These are phyloP conservation scores for Hypomecis atomaria DNA, from an alignment of 2,888 invertebrate genomes.

Conservation along the genomic window DNA sequence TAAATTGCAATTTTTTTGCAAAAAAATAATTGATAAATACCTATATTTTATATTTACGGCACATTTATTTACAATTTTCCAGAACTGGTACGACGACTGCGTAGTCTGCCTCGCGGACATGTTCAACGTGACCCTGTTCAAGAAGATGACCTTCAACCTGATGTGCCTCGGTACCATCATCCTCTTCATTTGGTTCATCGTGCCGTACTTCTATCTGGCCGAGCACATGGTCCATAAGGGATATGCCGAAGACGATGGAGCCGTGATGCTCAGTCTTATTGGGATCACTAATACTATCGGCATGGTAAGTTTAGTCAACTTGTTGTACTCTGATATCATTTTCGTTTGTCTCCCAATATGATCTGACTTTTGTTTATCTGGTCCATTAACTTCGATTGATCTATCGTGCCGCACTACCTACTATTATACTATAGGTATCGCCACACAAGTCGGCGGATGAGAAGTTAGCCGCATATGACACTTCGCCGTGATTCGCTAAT, in stretches of 20 bases:
- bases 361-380: too few relatives aligned
- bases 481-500: too few relatives aligned
- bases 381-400: too few relatives aligned
- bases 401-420: too few relatives aligned
- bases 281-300: conserved; percentile 96
- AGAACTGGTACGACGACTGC: conserved; percentile 79
- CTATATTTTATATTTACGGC: too few relatives aligned
- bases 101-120: conserved; percentile 68
- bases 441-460: too few relatives aligned
- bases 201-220: conserved; percentile 97
- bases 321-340: too few relatives aligned
- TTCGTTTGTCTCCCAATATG: too few relatives aligned
- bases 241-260: conserved; percentile 89
- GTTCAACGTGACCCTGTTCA: conserved; percentile 92
- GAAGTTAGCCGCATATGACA: too few relatives aligned
- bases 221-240: conserved; percentile 90
- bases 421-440: too few relatives aligned
- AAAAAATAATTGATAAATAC: too few relatives aligned
- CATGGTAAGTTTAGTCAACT: conserved; percentile 85
- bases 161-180: conserved; percentile 94
- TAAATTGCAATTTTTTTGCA: too few relatives aligned
- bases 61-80: conserved; percentile 38
- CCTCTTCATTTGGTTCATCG: conserved; percentile 96
- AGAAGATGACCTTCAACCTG: conserved; percentile 90
- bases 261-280: conserved; percentile 92